These are phyloP conservation scores for Urocolius indicus DNA, from an alignment of 2,113 vertebrate species.

Conservation along the genomic window DNA sequence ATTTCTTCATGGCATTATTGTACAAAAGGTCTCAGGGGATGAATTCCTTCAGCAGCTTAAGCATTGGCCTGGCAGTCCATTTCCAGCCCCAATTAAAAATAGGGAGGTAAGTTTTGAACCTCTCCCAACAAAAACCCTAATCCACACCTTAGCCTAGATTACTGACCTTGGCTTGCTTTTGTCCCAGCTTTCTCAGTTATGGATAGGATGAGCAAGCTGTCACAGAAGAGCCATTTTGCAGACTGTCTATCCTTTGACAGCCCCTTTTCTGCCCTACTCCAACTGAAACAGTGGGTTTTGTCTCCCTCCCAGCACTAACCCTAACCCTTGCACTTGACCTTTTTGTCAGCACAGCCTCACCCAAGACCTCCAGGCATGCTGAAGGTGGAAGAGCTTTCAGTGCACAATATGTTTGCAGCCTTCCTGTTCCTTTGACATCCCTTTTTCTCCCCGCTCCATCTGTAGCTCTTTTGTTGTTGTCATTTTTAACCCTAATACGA, in stretches of 20 bases:
- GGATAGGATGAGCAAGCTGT: neutral
- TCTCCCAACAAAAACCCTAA: neutral
- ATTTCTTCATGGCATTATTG: neutral
- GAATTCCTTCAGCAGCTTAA: slow-evolving; percentile 21
- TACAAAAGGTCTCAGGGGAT: slow-evolving; percentile 2
- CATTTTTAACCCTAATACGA: neutral
- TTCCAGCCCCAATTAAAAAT: neutral
- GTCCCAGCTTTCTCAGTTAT: neutral
- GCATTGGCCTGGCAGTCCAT: neutral
- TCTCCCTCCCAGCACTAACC: neutral
- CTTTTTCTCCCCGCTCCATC: neutral
- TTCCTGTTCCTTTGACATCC: neutral
- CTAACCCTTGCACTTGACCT: neutral
- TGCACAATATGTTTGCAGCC: neutral
- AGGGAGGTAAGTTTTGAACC: neutral
- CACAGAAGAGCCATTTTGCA: neutral
- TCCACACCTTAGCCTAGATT: neutral
- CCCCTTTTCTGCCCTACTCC: neutral
- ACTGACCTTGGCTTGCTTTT: neutral
- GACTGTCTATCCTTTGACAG: neutral
- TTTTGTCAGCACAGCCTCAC: neutral
- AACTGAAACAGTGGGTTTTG: neutral
- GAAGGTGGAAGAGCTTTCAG: neutral
- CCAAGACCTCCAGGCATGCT: neutral
- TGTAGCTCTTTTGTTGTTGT: neutral